A percentile compares a stretch with the other conserved stretches of the same genome.
Evolutionary conservation across 2,888 invertebrate species (phyloP).

Genomic region (Plagodis pulveraria): DNA sequence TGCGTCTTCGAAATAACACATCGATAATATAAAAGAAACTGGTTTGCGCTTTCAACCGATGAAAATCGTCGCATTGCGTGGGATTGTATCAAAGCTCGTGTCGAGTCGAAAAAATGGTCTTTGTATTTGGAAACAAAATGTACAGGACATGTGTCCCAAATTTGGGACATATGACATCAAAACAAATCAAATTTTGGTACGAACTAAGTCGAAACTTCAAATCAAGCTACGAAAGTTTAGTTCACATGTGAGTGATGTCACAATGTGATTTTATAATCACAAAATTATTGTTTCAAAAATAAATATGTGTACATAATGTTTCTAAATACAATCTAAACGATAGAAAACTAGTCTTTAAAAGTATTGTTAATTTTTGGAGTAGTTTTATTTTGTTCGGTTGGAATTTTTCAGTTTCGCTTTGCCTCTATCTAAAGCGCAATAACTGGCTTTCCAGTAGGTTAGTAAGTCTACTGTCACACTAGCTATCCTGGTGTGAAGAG

Average conservation of each 20-base stretch:
- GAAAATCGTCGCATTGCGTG: slow-evolving; percentile 8
- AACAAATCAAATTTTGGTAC: no score
- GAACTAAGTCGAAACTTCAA: no score
- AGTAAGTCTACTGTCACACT: slow-evolving; percentile 7
- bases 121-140: slow-evolving; percentile 13
- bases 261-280: no score
- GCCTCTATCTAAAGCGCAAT: not conserved
- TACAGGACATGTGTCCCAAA: no score
- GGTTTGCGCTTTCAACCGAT: slow-evolving; percentile 18
- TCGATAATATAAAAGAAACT: slow-evolving; percentile 4
- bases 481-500: slow-evolving; percentile 15
- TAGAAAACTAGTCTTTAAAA: slow-evolving; percentile 37
- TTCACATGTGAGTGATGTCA: no score
- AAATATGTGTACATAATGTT: slow-evolving; percentile 4
- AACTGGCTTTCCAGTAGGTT: slow-evolving; percentile 12
- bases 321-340: slow-evolving; percentile 15
- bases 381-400: no score
- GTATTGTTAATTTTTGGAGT: slow-evolving; percentile 34
- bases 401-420: not conserved
- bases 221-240: no score
- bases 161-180: no score
- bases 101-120: slow-evolving; percentile 25
- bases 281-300: no score
- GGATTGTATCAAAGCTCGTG: slow-evolving; percentile 20
- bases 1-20: no score